Evolutionary conservation across 1,140 invertebrate genomes (phyloP).

Genomic region (Hydropsyche tenuis): DNA sequence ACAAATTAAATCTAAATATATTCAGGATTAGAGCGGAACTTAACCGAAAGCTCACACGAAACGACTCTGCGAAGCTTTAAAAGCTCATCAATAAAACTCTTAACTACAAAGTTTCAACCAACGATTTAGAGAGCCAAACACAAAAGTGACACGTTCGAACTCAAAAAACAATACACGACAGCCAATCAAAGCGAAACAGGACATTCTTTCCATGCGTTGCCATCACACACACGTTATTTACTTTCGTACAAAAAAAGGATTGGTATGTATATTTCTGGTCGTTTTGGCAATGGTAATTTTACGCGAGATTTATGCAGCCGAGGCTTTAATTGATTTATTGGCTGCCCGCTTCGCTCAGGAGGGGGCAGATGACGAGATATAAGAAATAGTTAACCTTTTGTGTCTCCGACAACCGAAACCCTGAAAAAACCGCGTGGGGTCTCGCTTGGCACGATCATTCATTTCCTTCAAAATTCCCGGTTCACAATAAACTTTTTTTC

Average conservation of each 20-base stretch:
- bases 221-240: neutral
- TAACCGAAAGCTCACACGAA: too few species aligned
- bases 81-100: too few species aligned
- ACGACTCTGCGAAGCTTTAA: too few species aligned
- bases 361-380: slow-evolving; percentile 21
- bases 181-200: neutral
- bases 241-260: neutral
- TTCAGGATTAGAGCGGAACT: too few species aligned
- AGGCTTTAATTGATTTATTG: slow-evolving; percentile 38
- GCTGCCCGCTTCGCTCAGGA: neutral
- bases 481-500: too few species aligned
- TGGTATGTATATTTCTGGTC: neutral
- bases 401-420: slow-evolving; percentile 3
- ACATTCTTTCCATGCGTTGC: too few species aligned
- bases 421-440: neutral
- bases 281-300: slow-evolving; percentile 25
- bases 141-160: neutral
- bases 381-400: slow-evolving; percentile 28
- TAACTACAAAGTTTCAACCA: too few species aligned
- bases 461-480: too few species aligned
- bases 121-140: too few species aligned
- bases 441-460: too few species aligned
- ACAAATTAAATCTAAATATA: too few species aligned
- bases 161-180: neutral
- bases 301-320: slow-evolving; percentile 24